Percentiles rank a stretch among this genome's conserved stretches.
These are phyloP conservation scores for Herminia tarsipennalis DNA, from an alignment of 2,888 invertebrate genomes.

Conservation along the genomic window DNA sequence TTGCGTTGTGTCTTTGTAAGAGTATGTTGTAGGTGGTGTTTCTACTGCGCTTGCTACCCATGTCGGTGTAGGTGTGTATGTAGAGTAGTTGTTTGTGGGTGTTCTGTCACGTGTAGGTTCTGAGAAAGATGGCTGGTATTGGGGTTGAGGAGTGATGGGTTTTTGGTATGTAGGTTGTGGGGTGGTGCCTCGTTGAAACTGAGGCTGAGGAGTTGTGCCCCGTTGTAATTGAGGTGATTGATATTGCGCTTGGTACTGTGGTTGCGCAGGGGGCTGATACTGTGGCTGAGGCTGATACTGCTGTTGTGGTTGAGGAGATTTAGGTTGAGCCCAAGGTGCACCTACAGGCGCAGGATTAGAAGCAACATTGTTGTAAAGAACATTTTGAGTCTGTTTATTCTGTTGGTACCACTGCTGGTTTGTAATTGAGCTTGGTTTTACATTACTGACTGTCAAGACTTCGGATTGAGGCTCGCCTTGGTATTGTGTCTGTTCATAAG, in stretches of 20 bases:
- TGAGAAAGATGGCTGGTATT: slow-evolving; percentile 57
- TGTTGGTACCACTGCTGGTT: slow-evolving; percentile 81
- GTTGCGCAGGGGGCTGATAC: slow-evolving; percentile 45
- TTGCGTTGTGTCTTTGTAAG: slow-evolving; percentile 61
- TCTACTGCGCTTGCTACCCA: slow-evolving; percentile 57
- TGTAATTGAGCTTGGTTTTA: slow-evolving; percentile 76
- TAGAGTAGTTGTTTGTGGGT: slow-evolving; percentile 50
- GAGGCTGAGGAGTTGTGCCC: slow-evolving; percentile 40
- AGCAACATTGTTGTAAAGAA: slow-evolving; percentile 61
- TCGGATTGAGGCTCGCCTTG: slow-evolving; percentile 76
- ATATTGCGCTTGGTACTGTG: slow-evolving; percentile 10
- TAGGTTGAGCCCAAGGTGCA: slow-evolving; percentile 52
- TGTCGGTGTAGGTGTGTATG: slow-evolving; percentile 67
- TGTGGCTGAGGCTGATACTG: slow-evolving; percentile 47
- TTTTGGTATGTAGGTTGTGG: slow-evolving; percentile 38
- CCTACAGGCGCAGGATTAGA: slow-evolving; percentile 40
- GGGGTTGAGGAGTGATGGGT: slow-evolving; percentile 39
- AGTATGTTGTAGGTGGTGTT: slow-evolving; percentile 60
- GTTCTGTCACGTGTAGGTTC: slow-evolving; percentile 58
- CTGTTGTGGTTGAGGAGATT: slow-evolving; percentile 48
- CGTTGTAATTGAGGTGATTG: slow-evolving; percentile 50
- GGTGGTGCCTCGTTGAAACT: slow-evolving; percentile 41
- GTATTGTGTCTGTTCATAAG: slow-evolving; percentile 64
- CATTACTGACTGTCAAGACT: slow-evolving; percentile 74
- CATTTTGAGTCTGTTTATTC: slow-evolving; percentile 62